Evolutionary conservation across 2,113 vertebrate species (phyloP).

Genomic region (Sapayoa aenigma): DNA sequence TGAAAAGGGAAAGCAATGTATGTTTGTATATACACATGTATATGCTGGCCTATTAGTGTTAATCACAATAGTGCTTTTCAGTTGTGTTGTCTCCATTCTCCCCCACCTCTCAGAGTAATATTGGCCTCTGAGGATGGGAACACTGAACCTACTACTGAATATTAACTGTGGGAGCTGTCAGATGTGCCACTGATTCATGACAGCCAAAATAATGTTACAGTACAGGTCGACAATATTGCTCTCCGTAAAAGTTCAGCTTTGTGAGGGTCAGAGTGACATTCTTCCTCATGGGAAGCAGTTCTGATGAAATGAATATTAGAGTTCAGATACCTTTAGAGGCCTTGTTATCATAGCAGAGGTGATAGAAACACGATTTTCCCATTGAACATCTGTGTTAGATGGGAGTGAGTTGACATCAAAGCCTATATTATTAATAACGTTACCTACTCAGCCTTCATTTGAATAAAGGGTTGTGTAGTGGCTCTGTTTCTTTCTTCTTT

Average conservation of each 20-base stretch:
- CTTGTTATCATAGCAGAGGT: neutral
- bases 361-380: neutral
- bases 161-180: neutral
- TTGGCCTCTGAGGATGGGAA: neutral
- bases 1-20: fast-evolving
- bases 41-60: neutral
- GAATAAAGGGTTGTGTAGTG: slow-evolving; percentile 4
- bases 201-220: neutral
- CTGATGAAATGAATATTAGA: neutral
- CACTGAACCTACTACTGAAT: neutral
- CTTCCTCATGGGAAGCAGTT: slow-evolving; percentile 3
- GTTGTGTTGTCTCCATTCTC: neutral
- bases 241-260: neutral
- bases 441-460: slow-evolving; percentile 38
- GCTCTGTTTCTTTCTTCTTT: neutral
- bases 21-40: fast-evolving
- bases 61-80: neutral
- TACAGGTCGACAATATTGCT: neutral
- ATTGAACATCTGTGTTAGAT: slow-evolving; percentile 21
- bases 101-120: neutral
- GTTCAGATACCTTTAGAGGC: neutral
- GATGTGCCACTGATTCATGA: neutral
- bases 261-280: neutral
- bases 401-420: neutral
- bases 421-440: slow-evolving; percentile 35